Base-by-base conservation (phyloP, 2,888 invertebrate genomes). In the Dorcus hopei region DNA sequence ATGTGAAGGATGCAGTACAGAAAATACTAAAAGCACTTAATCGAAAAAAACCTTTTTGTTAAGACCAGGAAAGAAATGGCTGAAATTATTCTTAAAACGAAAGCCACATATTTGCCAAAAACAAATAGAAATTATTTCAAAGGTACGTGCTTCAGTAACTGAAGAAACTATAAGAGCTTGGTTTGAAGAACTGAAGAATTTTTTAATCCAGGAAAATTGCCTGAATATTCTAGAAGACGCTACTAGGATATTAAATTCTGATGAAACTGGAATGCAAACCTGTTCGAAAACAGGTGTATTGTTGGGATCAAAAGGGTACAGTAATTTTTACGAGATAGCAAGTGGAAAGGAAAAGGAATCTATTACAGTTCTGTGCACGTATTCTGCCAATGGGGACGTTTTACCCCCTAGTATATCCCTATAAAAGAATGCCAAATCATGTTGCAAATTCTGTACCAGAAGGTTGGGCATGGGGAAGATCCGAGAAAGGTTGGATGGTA, bases 401-500 rank as follows among this genome's bases (percentile, higher is more conserved):
- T 11, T 33, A n/a, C 65, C 67, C 33, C 65, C 67, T 23, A 64
- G 50, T 66, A 41, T 57, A 52, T 59, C 63, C 67, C 8, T 65
- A 63, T 48, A 58, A 65, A 61, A 50, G 68, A 39, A 51, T 66
- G 38, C 62, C 67, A 42, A 52, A 52, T 33, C 56, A 63, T 51
- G 47, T 66, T 11, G 53, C 54, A 26, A 43, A 57, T 38, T 49
- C 49, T 14, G 54, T 65, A 38, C 66, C 66, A 33, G 52, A 61
- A 38, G 59, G 52, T 33, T 68, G 65, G 64, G 61, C 49, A 41
- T 57, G 67, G 33, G 65, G 66, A 26, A 41, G 61, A 40, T 55
- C 52, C 47, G 64, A 65, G 43, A 55, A 45, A 16, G 67, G 67
- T 47, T 67, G 68, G 67, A 66, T 69, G 68, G 55, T 45, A 45